Conservation (phyloP, 2,797 vertebrate genomes). For the Lycodopsis pacificus region DNA sequence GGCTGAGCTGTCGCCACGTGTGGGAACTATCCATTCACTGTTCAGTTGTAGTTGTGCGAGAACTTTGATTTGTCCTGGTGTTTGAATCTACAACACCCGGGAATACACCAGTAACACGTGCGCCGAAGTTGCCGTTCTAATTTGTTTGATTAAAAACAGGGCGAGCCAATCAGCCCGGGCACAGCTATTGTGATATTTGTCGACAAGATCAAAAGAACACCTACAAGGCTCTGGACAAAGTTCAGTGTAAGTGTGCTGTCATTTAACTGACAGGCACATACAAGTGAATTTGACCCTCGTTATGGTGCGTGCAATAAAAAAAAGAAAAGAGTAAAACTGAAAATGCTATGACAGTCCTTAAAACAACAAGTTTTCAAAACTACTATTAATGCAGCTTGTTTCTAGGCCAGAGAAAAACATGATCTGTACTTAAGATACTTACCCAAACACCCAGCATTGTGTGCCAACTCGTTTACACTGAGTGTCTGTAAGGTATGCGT, state of each 20-base stretch:
- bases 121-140: not conserved
- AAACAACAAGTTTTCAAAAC: not conserved
- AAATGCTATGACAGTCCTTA: not conserved
- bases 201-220: not conserved
- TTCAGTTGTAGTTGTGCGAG: not conserved
- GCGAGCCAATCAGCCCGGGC: not conserved
- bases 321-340: not conserved
- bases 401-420: not conserved
- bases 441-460: slow-evolving; percentile 99
- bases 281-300: not conserved
- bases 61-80: not conserved
- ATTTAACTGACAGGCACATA: not conserved
- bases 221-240: not conserved
- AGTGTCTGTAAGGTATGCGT: slow-evolving; percentile 96
- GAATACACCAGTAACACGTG: not conserved
- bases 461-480: slow-evolving; percentile 97
- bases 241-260: not conserved
- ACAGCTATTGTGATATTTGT: not conserved
- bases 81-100: not conserved
- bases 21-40: not conserved
- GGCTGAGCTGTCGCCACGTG: slow-evolving; percentile 2
- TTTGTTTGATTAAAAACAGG: not conserved
- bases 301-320: not conserved
- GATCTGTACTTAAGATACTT: slow-evolving; percentile 73
- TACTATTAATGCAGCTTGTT: not conserved